Base-by-base conservation (phyloP, 2,797 vertebrate species). In the Pangasius mekongensis region DNA sequence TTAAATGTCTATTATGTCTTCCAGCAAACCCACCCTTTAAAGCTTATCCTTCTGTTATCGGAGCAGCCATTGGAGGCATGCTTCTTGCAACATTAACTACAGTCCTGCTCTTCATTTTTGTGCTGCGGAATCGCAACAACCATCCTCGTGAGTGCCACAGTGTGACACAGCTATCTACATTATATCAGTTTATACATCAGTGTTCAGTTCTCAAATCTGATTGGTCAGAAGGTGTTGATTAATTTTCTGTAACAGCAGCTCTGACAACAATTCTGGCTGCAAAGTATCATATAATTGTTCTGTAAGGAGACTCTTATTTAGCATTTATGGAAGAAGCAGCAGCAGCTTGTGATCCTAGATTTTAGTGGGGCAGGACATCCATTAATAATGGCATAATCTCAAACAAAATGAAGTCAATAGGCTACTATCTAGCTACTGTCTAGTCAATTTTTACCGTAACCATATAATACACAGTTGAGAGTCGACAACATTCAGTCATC, bases 1-100 rank as follows among this genome's bases (percentile, higher is more conserved):
- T 60, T 60, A 82, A 43, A 43, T 82, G 1, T 14, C 13, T 16
- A 27, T 62, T 24, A 27, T 93, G 76, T 93, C 84, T 97, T 97
- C 89, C 94, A 98, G 98, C 94, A 9, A 97, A 97, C 64, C 96
- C 97, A 10, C 94, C 95, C 43, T 95, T 96, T 87, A 97, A 95
- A 6, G 88, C 96, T 3, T 97, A 96, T 84, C 97, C 97, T 0
- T 97, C 97, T 0, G 97, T 98, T 92, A 94, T 96, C 0, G 98
- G 96, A 39, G 97, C 98, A 1, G 97, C 96, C 0, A 94, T 96
- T 18, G 95, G 94, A 0, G 98, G 97, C 86, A 97, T 97, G 96
- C 91, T 97, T 80, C 91, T 97, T 90, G 97, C 98, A 3, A 94
- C 93, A 0, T 91, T 96, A 0, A 81, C 86, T 0, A 97, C 96